These are phyloP conservation scores for Parazoanthus swiftii DNA, from an alignment of 92 coral and sea anemone species.

Conservation along the genomic window DNA sequence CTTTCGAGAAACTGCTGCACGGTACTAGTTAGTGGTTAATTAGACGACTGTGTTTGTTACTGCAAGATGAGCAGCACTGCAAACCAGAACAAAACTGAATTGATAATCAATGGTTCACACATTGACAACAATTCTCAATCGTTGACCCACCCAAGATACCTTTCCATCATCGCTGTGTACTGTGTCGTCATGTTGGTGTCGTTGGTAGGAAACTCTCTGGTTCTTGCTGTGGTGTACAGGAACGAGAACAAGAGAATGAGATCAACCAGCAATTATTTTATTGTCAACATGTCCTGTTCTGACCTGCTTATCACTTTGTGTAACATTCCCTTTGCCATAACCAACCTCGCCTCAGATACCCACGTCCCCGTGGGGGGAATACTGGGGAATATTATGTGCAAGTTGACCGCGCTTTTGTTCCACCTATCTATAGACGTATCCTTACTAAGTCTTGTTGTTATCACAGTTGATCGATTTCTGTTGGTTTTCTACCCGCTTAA, in stretches of 20 bases:
- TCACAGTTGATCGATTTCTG: conserved; percentile 71
- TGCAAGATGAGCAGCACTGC: no score
- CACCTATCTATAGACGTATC: conserved; percentile 50
- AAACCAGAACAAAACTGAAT: no score
- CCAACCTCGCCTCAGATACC: not conserved
- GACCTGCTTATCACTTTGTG: conserved; percentile 50
- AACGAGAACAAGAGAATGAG: conserved; percentile 76
- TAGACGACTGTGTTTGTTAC: no score
- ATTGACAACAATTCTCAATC: no score
- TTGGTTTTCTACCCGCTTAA: conserved; percentile 65
- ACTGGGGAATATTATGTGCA: conserved; percentile 53
- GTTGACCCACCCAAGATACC: no score
- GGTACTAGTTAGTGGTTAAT: no score
- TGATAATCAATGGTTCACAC: no score
- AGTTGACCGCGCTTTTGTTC: conserved; percentile 33
- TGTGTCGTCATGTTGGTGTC: conserved; percentile 44
- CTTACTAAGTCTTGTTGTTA: conserved; percentile 50
- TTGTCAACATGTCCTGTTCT: conserved; percentile 66
- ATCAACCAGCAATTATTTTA: conserved; percentile 59
- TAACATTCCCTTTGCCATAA: conserved; percentile 46
- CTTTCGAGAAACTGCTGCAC: no score
- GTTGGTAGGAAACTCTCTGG: conserved; percentile 51
- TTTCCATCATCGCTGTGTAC: conserved; percentile 21
- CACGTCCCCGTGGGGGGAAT: conserved; percentile 54
- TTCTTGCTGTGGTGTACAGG: conserved; percentile 61